phyloP scores from a whole-genome alignment of 64 coral and sea anemone species.

The Actinia equina region DNA sequence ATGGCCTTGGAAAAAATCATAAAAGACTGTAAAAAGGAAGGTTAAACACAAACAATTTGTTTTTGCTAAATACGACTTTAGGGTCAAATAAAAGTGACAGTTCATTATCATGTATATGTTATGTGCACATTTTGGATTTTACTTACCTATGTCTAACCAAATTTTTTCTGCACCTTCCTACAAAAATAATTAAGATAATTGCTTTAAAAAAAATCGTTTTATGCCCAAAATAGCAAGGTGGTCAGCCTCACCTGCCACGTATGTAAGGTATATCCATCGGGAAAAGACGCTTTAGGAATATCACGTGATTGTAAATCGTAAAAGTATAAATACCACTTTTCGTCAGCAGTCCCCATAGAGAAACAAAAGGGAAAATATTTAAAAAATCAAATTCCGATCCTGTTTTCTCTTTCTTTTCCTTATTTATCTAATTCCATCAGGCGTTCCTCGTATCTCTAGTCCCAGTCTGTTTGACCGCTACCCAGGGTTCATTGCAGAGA shows the following conservation, averaged over 20 bases:
- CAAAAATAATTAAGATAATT: neutral
- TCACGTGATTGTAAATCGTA: conserved; percentile 11
- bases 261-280: conserved; percentile 1
- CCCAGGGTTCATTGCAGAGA: neutral
- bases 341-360: neutral
- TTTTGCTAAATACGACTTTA: too few species aligned
- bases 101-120: too few species aligned
- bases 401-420: neutral
- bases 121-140: too few species aligned
- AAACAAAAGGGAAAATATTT: neutral
- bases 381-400: neutral
- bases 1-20: too few species aligned
- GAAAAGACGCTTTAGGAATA: neutral
- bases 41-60: too few species aligned
- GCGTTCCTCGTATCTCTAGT: neutral
- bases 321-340: neutral
- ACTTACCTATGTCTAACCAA: conserved; percentile 44
- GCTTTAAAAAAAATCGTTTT: neutral
- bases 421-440: neutral
- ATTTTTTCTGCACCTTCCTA: conserved; percentile 35
- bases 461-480: conserved; percentile 4
- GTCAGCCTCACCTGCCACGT: conserved; percentile 4
- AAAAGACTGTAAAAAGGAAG: too few species aligned
- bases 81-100: too few species aligned
- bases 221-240: too few species aligned